Percentiles rank a stretch among this genome's conserved stretches.
phyloP scores from a whole-genome alignment of 2,888 invertebrate genomes.

The Microctonus hyperodae region DNA sequence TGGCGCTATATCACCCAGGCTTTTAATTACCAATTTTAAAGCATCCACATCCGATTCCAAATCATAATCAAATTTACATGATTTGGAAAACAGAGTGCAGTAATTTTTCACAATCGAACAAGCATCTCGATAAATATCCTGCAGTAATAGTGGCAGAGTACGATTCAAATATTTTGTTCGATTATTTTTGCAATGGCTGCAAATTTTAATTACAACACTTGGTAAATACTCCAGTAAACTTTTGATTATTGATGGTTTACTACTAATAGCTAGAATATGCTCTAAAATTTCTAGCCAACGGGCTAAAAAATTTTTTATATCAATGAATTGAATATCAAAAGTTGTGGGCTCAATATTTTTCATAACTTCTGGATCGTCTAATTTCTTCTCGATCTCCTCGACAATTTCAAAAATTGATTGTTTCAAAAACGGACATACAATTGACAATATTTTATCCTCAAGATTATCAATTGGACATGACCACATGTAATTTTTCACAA shows the following conservation, averaged over 20 bases:
- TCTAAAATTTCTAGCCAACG: conserved; percentile 52
- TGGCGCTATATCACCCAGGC: conserved; percentile 48
- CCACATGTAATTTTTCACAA: conserved; percentile 13
- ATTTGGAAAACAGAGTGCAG: not conserved
- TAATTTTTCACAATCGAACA: conserved; percentile 13
- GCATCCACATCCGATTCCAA: not conserved
- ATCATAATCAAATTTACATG: not conserved
- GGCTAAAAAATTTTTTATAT: conserved; percentile 43
- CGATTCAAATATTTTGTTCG: conserved; percentile 28
- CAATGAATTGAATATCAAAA: conserved; percentile 27
- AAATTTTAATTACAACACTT: conserved; percentile 41
- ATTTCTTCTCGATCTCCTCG: conserved; percentile 30
- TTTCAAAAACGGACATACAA: conserved; percentile 11
- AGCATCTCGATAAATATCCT: conserved; percentile 22
- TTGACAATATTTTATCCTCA: not conserved
- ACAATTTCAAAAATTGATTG: conserved; percentile 28
- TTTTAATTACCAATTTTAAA: conserved; percentile 45
- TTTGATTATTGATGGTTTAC: conserved; percentile 34
- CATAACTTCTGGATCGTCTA: conserved; percentile 13
- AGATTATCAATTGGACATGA: not conserved
- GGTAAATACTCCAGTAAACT: conserved; percentile 45
- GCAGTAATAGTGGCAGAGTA: conserved; percentile 11
- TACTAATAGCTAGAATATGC: conserved; percentile 41
- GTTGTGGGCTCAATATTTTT: not conserved
- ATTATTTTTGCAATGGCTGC: conserved; percentile 54